phyloP scores from a whole-genome alignment of 2,888 invertebrate species.

The Microdon myrmicae region DNA sequence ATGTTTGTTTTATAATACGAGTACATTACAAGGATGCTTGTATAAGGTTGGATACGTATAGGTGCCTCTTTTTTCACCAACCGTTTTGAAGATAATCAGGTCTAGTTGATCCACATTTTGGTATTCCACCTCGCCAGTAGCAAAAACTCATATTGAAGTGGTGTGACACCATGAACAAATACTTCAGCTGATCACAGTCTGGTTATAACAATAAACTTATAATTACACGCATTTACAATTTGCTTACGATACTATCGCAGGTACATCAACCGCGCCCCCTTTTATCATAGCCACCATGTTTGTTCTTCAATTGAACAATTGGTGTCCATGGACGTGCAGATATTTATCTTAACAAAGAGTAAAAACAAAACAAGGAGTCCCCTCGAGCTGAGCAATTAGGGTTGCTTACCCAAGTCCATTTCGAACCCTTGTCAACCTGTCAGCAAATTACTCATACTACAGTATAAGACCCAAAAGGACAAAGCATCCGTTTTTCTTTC shows the following conservation, averaged over 20 bases:
- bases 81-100: too few species aligned
- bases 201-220: constrained; percentile 21
- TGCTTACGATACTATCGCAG: constrained; percentile 39
- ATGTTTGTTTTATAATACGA: too few species aligned
- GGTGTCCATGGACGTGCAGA: constrained; percentile 26
- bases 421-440: constrained; percentile 44
- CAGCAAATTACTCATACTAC: constrained; percentile 46
- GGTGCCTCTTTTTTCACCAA: too few species aligned
- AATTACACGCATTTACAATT: constrained; percentile 32
- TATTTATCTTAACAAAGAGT: constrained; percentile 17
- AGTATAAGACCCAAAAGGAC: too few species aligned
- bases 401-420: constrained; percentile 32
- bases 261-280: constrained; percentile 46
- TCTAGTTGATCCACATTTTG: too few species aligned
- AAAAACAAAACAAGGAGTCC: constrained; percentile 23
- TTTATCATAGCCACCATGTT: constrained; percentile 51
- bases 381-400: constrained; percentile 30
- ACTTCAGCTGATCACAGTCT: too few species aligned
- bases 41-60: too few species aligned
- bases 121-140: too few species aligned
- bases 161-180: too few species aligned
- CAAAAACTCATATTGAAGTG: too few species aligned
- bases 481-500: too few species aligned
- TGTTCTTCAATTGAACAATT: constrained; percentile 49
- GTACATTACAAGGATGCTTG: too few species aligned